Percentiles rank a stretch among this genome's conserved stretches.
phyloP scores from a whole-genome alignment of 2,797 vertebrate genomes.

The Myiothlypis chrysogaster region DNA sequence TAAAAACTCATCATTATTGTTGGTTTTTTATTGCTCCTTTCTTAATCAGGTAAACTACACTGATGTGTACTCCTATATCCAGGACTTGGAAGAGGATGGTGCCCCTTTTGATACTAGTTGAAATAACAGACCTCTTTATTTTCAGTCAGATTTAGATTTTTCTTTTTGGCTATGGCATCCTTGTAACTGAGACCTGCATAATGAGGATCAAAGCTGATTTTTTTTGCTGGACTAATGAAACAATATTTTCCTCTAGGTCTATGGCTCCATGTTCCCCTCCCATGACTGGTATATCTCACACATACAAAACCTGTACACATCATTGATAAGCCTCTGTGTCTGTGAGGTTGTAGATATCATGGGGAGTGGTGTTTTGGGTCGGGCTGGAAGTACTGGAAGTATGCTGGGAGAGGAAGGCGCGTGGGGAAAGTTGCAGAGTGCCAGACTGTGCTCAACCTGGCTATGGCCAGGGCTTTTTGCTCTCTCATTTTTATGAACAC shows the following conservation, averaged over 20 bases:
- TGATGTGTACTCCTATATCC: not conserved
- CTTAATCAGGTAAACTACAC: not conserved
- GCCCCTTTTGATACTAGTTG: not conserved
- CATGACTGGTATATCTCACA: not conserved
- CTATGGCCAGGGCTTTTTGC: not conserved
- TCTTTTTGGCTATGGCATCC: not conserved
- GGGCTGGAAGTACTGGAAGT: not conserved
- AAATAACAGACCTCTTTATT: not conserved
- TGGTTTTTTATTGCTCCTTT: not conserved
- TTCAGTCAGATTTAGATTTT: not conserved
- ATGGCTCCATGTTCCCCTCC: accelerated
- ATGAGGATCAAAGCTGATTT: not conserved
- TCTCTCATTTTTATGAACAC: constrained; percentile 11
- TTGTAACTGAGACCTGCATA: not conserved
- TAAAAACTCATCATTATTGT: not conserved
- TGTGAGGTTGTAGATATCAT: not conserved
- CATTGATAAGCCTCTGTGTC: not conserved
- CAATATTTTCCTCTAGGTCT: not conserved
- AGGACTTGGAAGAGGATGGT: not conserved
- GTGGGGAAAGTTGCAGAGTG: not conserved
- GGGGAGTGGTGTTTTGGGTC: not conserved
- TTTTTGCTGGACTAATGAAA: not conserved
- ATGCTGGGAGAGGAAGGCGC: accelerated
- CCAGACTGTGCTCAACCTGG: not conserved
- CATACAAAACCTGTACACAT: accelerated